These are phyloP conservation scores for Bubalus kerabau DNA, from an alignment of 2,113 vertebrate species.

Conservation along the genomic window DNA sequence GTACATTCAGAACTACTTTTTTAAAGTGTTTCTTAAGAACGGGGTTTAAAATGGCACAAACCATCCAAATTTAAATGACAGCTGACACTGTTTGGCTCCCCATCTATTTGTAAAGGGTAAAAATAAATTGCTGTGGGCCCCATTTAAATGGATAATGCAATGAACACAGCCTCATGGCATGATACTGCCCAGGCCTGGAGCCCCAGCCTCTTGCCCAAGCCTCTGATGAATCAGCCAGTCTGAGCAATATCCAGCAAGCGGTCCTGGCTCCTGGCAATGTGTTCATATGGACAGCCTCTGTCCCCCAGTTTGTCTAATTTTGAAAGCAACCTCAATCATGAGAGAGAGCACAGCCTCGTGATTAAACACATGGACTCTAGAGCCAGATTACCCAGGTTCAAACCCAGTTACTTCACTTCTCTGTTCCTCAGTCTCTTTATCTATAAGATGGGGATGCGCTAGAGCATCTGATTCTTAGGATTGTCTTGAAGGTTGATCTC, in stretches of 20 bases:
- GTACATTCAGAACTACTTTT: background rate
- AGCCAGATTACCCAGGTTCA: background rate
- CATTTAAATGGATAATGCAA: background rate
- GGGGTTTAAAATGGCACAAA: background rate
- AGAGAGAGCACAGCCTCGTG: fast-evolving
- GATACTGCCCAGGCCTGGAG: fast-evolving
- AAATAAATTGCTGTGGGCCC: background rate
- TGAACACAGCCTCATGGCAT: background rate
- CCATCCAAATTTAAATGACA: background rate
- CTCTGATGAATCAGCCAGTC: fast-evolving
- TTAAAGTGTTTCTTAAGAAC: background rate
- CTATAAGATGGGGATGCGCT: background rate
- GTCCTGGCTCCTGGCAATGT: background rate
- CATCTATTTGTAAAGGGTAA: background rate
- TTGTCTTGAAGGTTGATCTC: background rate
- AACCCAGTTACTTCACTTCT: background rate
- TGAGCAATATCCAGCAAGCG: background rate
- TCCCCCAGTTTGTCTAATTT: background rate
- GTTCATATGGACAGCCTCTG: background rate
- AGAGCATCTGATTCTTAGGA: background rate
- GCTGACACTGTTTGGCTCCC: background rate
- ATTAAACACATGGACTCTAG: background rate
- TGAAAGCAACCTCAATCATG: background rate
- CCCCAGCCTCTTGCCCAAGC: background rate
- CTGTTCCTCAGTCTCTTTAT: background rate